Evolutionary conservation across 2,797 vertebrate species (phyloP).

Genomic region (Buphagus erythrorhynchus): DNA sequence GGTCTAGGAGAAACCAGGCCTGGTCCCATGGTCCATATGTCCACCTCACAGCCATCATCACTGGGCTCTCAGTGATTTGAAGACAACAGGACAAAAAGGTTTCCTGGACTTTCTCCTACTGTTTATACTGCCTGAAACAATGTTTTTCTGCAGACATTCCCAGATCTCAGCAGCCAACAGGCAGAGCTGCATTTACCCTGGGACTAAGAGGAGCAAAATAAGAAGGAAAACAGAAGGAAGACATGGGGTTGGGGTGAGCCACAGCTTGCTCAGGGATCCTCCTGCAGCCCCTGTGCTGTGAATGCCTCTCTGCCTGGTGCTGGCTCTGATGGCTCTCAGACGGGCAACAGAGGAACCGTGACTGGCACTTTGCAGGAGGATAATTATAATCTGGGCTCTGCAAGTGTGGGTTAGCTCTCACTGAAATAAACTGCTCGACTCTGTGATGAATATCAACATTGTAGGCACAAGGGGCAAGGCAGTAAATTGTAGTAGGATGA

Average conservation of each 20-base stretch:
- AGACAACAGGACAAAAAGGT: not conserved
- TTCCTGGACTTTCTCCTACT: not conserved
- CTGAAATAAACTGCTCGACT: slow-evolving; percentile 78
- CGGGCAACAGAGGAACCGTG: not conserved
- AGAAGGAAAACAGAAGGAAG: not conserved
- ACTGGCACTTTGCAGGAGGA: slow-evolving; percentile 54
- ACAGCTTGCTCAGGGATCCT: not conserved
- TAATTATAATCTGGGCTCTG: slow-evolving; percentile 76
- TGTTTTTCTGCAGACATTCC: not conserved
- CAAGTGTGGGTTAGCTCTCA: slow-evolving; percentile 76
- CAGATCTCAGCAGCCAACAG: not conserved
- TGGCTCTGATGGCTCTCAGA: not conserved
- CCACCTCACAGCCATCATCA: not conserved
- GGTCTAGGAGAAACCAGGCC: not conserved
- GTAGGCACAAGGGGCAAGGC: slow-evolving; percentile 74
- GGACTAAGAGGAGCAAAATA: not conserved
- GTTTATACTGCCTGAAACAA: not conserved
- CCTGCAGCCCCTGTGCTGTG: not conserved
- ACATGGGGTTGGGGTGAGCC: accelerated
- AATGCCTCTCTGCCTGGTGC: not conserved
- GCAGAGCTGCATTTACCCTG: not conserved
- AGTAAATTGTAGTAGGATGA: slow-evolving; percentile 80
- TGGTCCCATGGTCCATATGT: not conserved
- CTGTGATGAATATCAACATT: slow-evolving; percentile 75
- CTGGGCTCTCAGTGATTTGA: not conserved